Conservation (phyloP, 2,797 vertebrate genomes). For the Streptopelia turtur region DNA sequence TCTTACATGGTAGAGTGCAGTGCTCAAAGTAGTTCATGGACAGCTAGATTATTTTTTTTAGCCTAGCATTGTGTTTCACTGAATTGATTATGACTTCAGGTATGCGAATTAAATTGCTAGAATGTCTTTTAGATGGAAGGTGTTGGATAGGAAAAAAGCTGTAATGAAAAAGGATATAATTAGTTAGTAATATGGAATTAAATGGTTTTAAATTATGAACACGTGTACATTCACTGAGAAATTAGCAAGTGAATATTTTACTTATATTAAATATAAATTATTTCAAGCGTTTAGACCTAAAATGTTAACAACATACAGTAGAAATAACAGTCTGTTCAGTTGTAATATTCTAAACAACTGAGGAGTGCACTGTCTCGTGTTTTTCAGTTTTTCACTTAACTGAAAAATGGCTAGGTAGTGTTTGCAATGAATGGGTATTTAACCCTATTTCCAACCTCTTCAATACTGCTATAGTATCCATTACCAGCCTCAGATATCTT, state of each 20-base stretch:
- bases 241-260: not conserved
- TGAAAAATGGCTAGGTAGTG: not conserved
- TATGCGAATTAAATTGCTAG: not conserved
- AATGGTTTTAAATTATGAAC: not conserved
- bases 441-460: not conserved
- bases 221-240: not conserved
- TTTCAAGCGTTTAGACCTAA: not conserved
- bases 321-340: not conserved
- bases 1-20: not conserved
- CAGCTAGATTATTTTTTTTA: not conserved
- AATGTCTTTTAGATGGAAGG: not conserved
- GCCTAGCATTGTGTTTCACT: not conserved
- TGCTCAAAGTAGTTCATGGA: not conserved
- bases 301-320: not conserved
- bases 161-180: not conserved
- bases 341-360: not conserved
- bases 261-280: not conserved
- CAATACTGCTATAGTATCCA: not conserved
- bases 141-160: not conserved
- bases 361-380: too few relatives aligned
- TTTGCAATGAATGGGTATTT: not conserved
- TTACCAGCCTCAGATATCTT: not conserved
- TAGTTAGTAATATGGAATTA: not conserved
- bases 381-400: not conserved
- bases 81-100: not conserved